Conservation (phyloP, 1,140 invertebrate genomes). For the Drosophila serrata region DNA sequence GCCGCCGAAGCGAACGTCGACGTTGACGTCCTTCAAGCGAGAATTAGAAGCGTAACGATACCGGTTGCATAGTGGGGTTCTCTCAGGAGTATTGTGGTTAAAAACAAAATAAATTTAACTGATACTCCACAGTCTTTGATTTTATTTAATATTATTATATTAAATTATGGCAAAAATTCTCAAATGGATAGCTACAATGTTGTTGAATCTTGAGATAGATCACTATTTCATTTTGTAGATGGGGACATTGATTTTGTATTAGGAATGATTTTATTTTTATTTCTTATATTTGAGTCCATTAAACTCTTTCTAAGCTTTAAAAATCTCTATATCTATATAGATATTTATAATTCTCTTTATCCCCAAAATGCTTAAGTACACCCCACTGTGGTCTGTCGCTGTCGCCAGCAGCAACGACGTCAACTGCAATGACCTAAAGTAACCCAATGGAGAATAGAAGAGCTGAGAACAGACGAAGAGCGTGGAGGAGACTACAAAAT, state of each 20-base stretch:
- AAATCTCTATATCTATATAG: not conserved
- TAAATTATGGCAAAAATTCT: too few species aligned
- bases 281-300: too few species aligned
- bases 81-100: not conserved
- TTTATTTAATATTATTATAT: too few species aligned
- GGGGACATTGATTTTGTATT: too few species aligned
- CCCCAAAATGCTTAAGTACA: not conserved
- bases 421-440: constrained; percentile 79
- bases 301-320: not conserved
- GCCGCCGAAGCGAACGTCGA: constrained; percentile 14
- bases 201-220: too few species aligned
- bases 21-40: constrained; percentile 71
- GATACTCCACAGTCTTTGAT: too few species aligned
- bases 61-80: constrained; percentile 1
- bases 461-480: constrained; percentile 33
- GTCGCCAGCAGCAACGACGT: constrained; percentile 19
- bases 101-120: not conserved
- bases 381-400: constrained; percentile 11
- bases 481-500: constrained; percentile 27
- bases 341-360: not conserved
- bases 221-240: too few species aligned
- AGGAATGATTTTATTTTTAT: too few species aligned
- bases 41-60: constrained; percentile 68
- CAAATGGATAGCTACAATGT: too few species aligned
- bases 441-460: constrained; percentile 65